A percentile compares a stretch with the other conserved stretches of the same genome.
Conservation (phyloP, 2,797 vertebrate species). For the Enteromius viviparus region DNA sequence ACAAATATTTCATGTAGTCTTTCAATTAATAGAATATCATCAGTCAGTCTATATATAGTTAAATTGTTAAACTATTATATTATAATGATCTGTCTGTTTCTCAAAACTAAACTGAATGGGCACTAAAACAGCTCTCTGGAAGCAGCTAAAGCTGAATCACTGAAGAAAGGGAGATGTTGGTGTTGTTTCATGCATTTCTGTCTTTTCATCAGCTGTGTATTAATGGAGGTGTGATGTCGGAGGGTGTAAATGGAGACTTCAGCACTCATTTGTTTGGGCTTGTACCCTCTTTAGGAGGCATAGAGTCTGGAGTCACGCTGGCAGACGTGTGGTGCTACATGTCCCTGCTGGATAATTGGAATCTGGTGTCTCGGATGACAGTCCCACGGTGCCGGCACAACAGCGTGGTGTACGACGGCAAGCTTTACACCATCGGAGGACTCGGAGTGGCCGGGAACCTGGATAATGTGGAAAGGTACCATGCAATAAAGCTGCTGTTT, state of each 20-base stretch:
- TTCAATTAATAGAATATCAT: background rate
- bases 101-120: background rate
- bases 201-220: slow-evolving; percentile 28
- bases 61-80: background rate
- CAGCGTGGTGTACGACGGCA: slow-evolving; percentile 95
- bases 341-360: slow-evolving; percentile 99
- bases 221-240: slow-evolving; percentile 32
- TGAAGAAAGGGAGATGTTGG: background rate
- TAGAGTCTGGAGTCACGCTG: slow-evolving; percentile 90
- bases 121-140: background rate
- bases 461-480: slow-evolving; percentile 98
- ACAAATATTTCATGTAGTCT: background rate
- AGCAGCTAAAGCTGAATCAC: background rate
- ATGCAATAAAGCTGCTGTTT: slow-evolving; percentile 84
- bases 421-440: slow-evolving; percentile 95
- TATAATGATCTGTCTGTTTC: background rate
- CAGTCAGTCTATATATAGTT: too few relatives aligned
- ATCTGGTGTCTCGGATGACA: slow-evolving; percentile 97
- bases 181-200: background rate
- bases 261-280: slow-evolving; percentile 46
- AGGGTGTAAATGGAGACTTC: slow-evolving; percentile 51
- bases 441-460: slow-evolving; percentile 94
- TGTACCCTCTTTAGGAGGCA: slow-evolving; percentile 82
- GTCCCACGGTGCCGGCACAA: slow-evolving; percentile 94
- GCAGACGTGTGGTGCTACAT: slow-evolving; percentile 99